Base-by-base conservation (phyloP, 2,113 vertebrate species). In the Podarcis muralis region DNA sequence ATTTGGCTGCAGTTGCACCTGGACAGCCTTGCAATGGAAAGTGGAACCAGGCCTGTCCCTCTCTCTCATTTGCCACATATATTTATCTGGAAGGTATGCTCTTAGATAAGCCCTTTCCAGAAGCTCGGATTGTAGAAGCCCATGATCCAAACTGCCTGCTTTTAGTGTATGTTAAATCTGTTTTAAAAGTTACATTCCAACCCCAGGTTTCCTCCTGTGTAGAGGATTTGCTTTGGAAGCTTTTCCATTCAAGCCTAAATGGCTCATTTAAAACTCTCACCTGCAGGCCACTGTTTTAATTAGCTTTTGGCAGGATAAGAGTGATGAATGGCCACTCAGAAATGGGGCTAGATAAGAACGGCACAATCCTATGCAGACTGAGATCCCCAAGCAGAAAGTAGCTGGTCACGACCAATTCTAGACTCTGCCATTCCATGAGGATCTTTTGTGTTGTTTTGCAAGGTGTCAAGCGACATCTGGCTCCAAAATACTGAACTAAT, bases 261-360 rank as follows among this genome's bases (percentile, higher is more conserved):
- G 91, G 22, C 18, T 93, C 83, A 78, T 91, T 94, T 91, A 93
- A 81, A 88, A 32, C 12, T 27, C 80, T 16, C 35, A 48, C 72
- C 75, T 89, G 15, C 20, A 93, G 40, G 40, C 72, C 72, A 91
- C 48, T 78, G 57, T 90, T 95, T 94, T 92, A 90, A 94, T 95
- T 85, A 93, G 85, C 32, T 89, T 18, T 83, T 79, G 35, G 79
- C 23, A 25, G 3, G 81, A 83, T 88, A 66, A 66, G 20, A 82
- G 78, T 85, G 69, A 90, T 91, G 91, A 91, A 15, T 11, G 6
- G 76, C 32, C 37, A 22, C 71, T 80, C 80, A 23, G 76, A 92
- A 88, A 48, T 18, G 30, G 81, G 65, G 78, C 86, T 68, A 22
- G 77, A 89, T 1, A 8, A 83, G 35, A 81, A 7, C 5, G 81